Base-by-base conservation (phyloP, 2,888 invertebrate species). In the Acanthoscelides obtectus region DNA sequence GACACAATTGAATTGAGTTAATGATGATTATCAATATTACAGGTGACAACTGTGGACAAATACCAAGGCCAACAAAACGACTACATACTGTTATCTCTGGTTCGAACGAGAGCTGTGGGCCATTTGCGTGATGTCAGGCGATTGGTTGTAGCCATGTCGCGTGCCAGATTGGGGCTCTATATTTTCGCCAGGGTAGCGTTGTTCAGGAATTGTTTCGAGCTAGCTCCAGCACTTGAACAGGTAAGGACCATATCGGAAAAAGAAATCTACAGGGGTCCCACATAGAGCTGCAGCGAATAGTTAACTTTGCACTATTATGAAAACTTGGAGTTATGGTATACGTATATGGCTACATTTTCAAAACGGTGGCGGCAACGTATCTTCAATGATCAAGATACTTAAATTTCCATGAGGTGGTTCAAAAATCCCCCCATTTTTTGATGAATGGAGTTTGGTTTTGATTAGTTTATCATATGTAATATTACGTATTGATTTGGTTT, bases 61-160 rank as follows among this genome's bases (percentile, higher is more conserved):
- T 99, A 98, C 85, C 99, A 99, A 84, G 99, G 99, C 72, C 99
- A 99, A 83, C 99, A 99, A 86, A 99, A 99, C 86, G 99, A 99
- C 86, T 97, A 96, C 82, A 97, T 99, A 73, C 88, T 99, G 20
- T 89, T 99, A 69, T 99, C 99, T 0, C 87, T 99, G 68, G 99
- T 99, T 22, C 90, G 98, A 75, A 99, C 99, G 0, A 93, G 93
- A 82, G 95, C 97, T 0, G 98, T 99, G n/a, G 99, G 99, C 64
- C 99, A 99, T 88, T 89, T 99, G 75, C 89, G 99, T 45, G 99
- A 99, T 87, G 95, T 99, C 0, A 90, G 99, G 8, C 93, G 99
- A 82, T 90, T 99, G 75, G 94, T 99, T 66, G 99, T 99, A 2
- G 99, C 99, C 2, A 96, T 99, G 91, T 99, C 99, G 70, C 91